Conservation (phyloP, 1,140 invertebrate species). For the Mactra quadrangularis region DNA sequence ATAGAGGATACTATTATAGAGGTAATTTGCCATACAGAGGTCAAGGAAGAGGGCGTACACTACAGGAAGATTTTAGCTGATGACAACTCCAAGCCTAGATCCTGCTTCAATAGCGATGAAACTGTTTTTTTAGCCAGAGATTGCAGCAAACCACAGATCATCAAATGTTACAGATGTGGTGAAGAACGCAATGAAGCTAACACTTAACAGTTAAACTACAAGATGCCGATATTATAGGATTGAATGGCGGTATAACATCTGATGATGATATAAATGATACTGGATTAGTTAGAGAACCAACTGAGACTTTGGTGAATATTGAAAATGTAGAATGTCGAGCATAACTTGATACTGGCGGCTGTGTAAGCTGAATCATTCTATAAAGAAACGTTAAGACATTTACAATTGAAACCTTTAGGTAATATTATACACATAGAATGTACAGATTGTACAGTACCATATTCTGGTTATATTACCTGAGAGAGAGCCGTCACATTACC, state of each 20-base stretch:
- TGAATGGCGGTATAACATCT: neutral
- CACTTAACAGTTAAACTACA: constrained; percentile 20
- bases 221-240: constrained; percentile 3
- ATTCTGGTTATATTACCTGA: too few relatives aligned
- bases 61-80: neutral
- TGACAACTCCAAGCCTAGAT: neutral
- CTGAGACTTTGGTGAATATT: neutral
- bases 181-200: neutral
- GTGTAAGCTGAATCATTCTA: too few relatives aligned
- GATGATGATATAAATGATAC: neutral
- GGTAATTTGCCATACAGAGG: neutral
- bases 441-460: too few relatives aligned
- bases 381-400: too few relatives aligned
- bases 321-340: too few relatives aligned
- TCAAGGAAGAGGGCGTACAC: neutral
- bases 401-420: too few relatives aligned
- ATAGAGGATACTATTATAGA: neutral
- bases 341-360: too few relatives aligned
- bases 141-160: neutral
- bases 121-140: neutral
- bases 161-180: constrained; percentile 7
- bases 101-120: neutral
- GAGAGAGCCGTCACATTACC: too few relatives aligned
- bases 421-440: too few relatives aligned
- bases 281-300: neutral